Percentiles rank a stretch among this genome's conserved stretches.
Conservation (phyloP, 1,140 invertebrate species). For the Trichonephila inaurata region DNA sequence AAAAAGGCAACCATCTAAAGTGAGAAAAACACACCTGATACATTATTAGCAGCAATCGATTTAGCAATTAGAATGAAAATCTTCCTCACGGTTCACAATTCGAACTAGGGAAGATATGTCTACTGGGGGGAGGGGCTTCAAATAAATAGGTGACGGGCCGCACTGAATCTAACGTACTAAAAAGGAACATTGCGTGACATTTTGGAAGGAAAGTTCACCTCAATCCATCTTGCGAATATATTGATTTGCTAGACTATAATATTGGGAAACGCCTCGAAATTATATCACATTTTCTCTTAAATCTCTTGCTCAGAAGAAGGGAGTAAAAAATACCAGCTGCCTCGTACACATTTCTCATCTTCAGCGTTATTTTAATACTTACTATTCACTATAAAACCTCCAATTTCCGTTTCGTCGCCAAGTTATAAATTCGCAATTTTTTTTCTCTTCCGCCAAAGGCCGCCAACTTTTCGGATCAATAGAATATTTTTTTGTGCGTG, state of each 20-base stretch:
- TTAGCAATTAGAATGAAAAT: neutral
- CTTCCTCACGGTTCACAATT: neutral
- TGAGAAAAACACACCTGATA: neutral
- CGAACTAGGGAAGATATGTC: neutral
- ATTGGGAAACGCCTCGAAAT: constrained; percentile 46
- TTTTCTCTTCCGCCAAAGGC: neutral
- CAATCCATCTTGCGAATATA: neutral
- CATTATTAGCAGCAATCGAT: neutral
- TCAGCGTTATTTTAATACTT: constrained; percentile 8
- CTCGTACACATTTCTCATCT: neutral
- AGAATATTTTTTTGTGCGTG: neutral
- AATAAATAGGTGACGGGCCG: neutral
- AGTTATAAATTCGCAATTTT: neutral
- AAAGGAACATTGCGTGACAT: constrained; percentile 21
- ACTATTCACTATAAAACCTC: neutral
- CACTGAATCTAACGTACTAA: neutral
- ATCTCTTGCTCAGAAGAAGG: neutral
- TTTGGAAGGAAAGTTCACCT: too few relatives aligned
- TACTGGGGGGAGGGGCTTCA: neutral
- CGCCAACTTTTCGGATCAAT: neutral
- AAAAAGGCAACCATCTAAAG: neutral
- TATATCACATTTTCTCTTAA: constrained; percentile 14
- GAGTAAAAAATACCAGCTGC: neutral
- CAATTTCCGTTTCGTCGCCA: constrained; percentile 32
- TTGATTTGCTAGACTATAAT: neutral